Percentiles rank a stretch among this genome's conserved stretches.
These are phyloP conservation scores for Megalopta genalis DNA, from an alignment of 1,140 invertebrate species.

Conservation along the genomic window DNA sequence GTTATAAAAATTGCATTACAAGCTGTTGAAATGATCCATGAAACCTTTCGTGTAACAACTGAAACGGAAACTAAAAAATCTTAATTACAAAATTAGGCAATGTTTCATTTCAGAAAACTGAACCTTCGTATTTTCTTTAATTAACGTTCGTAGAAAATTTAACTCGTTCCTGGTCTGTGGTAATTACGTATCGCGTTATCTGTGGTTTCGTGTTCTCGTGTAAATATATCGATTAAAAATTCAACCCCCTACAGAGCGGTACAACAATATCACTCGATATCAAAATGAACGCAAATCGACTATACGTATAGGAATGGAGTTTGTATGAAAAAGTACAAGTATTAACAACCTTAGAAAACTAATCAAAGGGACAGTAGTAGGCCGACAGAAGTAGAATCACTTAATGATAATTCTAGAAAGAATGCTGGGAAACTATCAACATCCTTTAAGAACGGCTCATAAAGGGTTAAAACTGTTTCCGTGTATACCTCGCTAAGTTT, in stretches of 20 bases:
- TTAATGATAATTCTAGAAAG: not conserved
- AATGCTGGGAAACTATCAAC: not conserved
- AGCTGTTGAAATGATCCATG: not conserved
- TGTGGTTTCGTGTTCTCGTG: constrained; percentile 5
- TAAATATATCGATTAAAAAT: constrained; percentile 28
- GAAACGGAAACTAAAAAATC: not conserved
- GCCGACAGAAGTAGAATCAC: constrained; percentile 13
- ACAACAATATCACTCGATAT: not conserved
- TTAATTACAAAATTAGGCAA: not conserved
- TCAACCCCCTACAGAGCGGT: not conserved
- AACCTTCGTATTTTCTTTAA: no score
- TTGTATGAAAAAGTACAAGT: not conserved
- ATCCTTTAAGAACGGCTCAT: not conserved
- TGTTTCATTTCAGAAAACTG: not conserved
- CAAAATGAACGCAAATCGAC: not conserved
- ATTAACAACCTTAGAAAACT: not conserved
- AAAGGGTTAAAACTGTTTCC: not conserved
- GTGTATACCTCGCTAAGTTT: not conserved
- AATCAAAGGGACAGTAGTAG: constrained; percentile 6
- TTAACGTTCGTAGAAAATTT: not conserved
- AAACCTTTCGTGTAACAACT: no score
- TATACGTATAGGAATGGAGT: not conserved
- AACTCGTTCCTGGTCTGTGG: not conserved
- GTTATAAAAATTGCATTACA: not conserved
- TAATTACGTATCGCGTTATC: constrained; percentile 44